Conservation (phyloP, 2,797 vertebrate genomes). For the Cossypha dichroa region DNA sequence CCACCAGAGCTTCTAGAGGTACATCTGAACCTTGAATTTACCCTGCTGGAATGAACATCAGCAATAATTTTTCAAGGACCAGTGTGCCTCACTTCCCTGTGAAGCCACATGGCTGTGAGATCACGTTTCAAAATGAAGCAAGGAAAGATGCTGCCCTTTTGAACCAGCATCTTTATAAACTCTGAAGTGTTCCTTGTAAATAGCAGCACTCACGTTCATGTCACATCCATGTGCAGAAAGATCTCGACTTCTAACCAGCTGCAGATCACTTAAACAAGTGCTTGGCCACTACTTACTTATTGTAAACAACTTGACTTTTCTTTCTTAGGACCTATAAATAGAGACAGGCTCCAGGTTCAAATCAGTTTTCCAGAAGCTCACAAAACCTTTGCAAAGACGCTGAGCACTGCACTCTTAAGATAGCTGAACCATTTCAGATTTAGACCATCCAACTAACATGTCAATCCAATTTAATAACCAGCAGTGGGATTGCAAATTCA, state of each 20-base stretch:
- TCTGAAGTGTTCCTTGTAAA: not conserved
- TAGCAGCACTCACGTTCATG: not conserved
- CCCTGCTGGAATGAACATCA: not conserved
- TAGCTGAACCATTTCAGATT: not conserved
- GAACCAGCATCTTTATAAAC: not conserved
- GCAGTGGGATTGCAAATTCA: fast-evolving
- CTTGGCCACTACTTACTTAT: not conserved
- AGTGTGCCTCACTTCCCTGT: not conserved
- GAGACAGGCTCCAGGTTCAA: not conserved
- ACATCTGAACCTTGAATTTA: not conserved
- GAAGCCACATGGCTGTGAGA: not conserved
- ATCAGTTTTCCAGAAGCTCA: not conserved
- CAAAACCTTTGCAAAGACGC: not conserved
- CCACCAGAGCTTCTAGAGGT: not conserved
- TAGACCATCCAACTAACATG: not conserved
- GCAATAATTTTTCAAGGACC: not conserved
- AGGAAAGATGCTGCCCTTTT: not conserved
- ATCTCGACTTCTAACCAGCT: not conserved
- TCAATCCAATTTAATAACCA: not conserved
- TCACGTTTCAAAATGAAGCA: not conserved
- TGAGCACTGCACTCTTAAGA: not conserved
- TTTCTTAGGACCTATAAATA: not conserved
- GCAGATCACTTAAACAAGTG: not conserved
- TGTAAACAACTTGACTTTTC: not conserved
- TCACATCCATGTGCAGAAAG: not conserved